A percentile compares a stretch with the other conserved stretches of the same genome.
Conservation (phyloP, 2,888 invertebrate genomes). For the Synergus itoensis region DNA sequence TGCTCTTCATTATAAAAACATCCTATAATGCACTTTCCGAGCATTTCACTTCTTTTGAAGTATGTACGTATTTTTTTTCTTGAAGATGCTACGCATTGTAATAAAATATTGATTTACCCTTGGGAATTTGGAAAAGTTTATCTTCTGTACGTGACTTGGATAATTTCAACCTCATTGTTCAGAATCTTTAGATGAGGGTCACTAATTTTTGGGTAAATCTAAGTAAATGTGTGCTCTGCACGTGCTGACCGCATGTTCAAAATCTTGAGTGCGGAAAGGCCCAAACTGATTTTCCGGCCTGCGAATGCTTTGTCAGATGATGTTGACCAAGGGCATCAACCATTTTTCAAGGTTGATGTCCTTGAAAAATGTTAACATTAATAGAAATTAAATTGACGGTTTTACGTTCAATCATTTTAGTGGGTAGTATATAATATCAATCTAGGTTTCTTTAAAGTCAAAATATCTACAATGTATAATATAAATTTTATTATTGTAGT, state of each 20-base stretch:
- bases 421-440: background rate
- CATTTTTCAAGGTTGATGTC: too few relatives aligned
- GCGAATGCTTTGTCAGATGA: background rate
- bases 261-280: conserved; percentile 32
- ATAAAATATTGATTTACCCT: conserved; percentile 34
- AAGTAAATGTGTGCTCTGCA: conserved; percentile 50
- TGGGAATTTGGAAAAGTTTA: conserved; percentile 13
- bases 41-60: background rate
- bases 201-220: conserved; percentile 34
- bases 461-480: background rate
- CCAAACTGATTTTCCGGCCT: conserved; percentile 7
- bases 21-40: background rate
- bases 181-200: conserved; percentile 13
- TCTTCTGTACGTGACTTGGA: conserved; percentile 25
- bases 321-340: too few relatives aligned
- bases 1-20: background rate
- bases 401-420: background rate
- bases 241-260: conserved; percentile 61
- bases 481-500: background rate
- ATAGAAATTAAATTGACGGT: background rate
- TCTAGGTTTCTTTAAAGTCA: background rate
- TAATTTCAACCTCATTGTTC: conserved; percentile 7
- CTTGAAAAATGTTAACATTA: background rate
- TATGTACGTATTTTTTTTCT: background rate
- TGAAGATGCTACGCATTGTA: background rate